These are phyloP conservation scores for Melipona quadrifasciata DNA, from an alignment of 1,140 invertebrate genomes.

Conservation along the genomic window DNA sequence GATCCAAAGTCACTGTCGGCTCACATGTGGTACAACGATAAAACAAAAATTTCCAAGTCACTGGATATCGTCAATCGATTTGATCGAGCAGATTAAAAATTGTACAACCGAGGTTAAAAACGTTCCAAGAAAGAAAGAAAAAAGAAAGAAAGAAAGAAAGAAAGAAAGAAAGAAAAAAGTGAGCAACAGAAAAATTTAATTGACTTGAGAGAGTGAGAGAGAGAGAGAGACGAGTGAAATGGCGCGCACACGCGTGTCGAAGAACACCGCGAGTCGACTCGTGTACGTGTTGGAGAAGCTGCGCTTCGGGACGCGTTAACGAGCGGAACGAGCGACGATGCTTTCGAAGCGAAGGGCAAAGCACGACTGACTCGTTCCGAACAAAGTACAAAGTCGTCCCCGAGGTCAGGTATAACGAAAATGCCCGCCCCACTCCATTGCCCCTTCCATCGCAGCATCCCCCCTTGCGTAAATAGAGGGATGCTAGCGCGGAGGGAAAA, in stretches of 20 bases:
- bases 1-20: neutral
- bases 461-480: slow-evolving; percentile 34
- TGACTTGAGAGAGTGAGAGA: too few species aligned
- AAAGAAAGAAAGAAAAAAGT: neutral
- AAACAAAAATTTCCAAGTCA: too few species aligned
- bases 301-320: neutral
- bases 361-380: slow-evolving; percentile 42
- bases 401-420: slow-evolving; percentile 34
- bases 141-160: neutral
- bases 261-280: too few species aligned
- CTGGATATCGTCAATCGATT: too few species aligned
- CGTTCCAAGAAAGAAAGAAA: neutral
- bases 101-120: neutral
- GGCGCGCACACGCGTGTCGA: neutral
- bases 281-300: too few species aligned
- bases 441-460: neutral
- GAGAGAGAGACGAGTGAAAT: too few species aligned
- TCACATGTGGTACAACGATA: too few species aligned
- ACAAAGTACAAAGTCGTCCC: slow-evolving; percentile 42
- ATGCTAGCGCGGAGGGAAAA: slow-evolving; percentile 10
- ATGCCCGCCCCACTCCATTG: slow-evolving; percentile 10
- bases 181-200: too few species aligned
- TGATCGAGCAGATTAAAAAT: neutral
- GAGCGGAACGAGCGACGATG: neutral
- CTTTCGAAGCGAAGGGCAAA: slow-evolving; percentile 25